Conservation (phyloP, 2,888 invertebrate genomes). For the Caenorhabditis zanzibari region DNA sequence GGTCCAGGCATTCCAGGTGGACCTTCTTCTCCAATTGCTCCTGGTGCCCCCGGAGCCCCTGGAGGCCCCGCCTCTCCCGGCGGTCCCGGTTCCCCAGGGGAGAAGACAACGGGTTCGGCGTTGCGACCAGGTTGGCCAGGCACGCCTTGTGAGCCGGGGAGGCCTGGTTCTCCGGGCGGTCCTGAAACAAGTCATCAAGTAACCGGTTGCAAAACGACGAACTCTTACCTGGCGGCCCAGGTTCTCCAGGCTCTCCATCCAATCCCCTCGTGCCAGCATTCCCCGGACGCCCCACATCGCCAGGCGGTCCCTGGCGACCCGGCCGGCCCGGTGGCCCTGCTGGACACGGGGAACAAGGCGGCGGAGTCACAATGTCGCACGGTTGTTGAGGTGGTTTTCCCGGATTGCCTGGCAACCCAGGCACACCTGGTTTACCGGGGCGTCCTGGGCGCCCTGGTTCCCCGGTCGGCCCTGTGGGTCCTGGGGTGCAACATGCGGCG, state of each 20-base stretch:
- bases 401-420: constrained; percentile 67
- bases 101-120: constrained; percentile 41
- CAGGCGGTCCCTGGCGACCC: constrained; percentile 64
- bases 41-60: constrained; percentile 63
- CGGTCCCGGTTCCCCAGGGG: constrained; percentile 62
- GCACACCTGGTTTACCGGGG: constrained; percentile 65
- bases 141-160: constrained; percentile 52
- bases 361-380: constrained; percentile 64
- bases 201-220: not conserved
- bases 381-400: constrained; percentile 66
- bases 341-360: constrained; percentile 65
- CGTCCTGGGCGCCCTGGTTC: constrained; percentile 64
- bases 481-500: constrained; percentile 54
- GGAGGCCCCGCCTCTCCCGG: constrained; percentile 65
- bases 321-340: constrained; percentile 64
- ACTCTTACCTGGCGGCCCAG: constrained; percentile 52
- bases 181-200: constrained; percentile 10
- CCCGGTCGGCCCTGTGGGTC: constrained; percentile 56
- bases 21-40: constrained; percentile 59
- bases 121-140: constrained; percentile 56
- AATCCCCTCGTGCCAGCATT: constrained; percentile 52
- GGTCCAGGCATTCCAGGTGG: constrained; percentile 66
- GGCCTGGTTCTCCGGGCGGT: constrained; percentile 62
- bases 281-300: constrained; percentile 62
- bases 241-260: constrained; percentile 61